Evolutionary conservation across 2,797 vertebrate species (phyloP), one percentile per base, ranked within the genome.

Genomic region (Melanotaenia trifasciata): DNA sequence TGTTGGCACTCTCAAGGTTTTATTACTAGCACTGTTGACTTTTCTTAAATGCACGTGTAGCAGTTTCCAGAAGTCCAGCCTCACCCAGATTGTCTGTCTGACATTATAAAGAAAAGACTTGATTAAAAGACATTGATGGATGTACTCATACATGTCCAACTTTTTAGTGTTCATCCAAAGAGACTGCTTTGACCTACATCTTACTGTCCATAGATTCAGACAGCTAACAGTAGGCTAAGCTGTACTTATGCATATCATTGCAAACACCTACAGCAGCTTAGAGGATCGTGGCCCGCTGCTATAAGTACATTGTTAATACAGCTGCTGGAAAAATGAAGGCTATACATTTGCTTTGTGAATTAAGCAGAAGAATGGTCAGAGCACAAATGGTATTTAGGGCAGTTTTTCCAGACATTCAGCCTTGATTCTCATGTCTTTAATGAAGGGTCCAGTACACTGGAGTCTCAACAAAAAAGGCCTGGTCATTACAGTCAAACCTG

Each of bases 141-240:
- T 35, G 24, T 59, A 43, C 32, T 59, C 47, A 59, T 45, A 36
- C 26, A 63, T 62, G 35, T 84, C 13, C 32, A 74, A 68, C 62
- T 80, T 84, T 45, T 61, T 51, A 51, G 57, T 33, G 64, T 77
- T 66, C 63, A 61, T 77, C 58, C 51, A 62, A 57, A 80, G 5
- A 43, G 65, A 72, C 54, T 64, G 66, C 24, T 38, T 71, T 87
- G 90, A 87, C 91, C 88, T 78, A 89, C 58, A 87, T 91, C 63
- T 64, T 35, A 66, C 63, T 60, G 74, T 78, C 59, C 79, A 58
- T 71, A 72, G 78, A 57, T 82, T 81, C 79, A 85, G 80, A 88
- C 85, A 60, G 73, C 51, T 56, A 83, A 81, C 83, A 86, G 83
- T 73, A 85, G 90, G 82, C 83, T 91, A 92, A 92, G 77, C 81